Base-by-base conservation (phyloP, 2,888 invertebrate species). In the Protonemura montana region DNA sequence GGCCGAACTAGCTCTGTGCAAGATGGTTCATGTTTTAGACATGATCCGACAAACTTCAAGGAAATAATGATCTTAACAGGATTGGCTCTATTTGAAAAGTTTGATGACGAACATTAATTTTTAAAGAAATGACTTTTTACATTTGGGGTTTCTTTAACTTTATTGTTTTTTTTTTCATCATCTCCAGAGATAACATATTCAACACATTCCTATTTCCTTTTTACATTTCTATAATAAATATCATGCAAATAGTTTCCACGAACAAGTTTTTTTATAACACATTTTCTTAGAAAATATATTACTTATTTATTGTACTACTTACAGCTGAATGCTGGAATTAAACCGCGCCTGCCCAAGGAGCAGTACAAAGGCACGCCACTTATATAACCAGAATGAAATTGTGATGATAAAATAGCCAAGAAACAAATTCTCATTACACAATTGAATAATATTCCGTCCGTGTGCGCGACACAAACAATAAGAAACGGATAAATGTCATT, bases 121-220 rank as follows among this genome's bases (percentile, higher is more conserved):
- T n/a, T n/a, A n/a, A 41, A 41, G 5, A 21, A 59, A 59, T 3
- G 59, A 59, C 21, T 7, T 21, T 21, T 59, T 21, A 59, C 21
- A 59, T 13, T 41, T 41, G 21, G 59, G 1, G 7, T 59, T 21
- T 13, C 1, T 59, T 59, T 59, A 21, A 1, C 13, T 59, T 59
- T 59, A 21, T 59, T 59, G 59, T 59, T 59, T 59, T 10, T 59
- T 59, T 59, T 59, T 59, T 41, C 13, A 7, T 41, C 21, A 59
- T 59, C 59, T 78, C 27, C 28, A 78, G 28, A 13, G 16, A 26
- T 28, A 78, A 78, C 78, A 26, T 78, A 13, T 78, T 78, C 78
- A 78, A 78, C 78, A 78, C n/a, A 78, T 25, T 78, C 26, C 28
- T 78, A 78, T 78, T 78, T 78, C 78, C n/a, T 7, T 28, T 78